A percentile compares a stretch with the other conserved stretches of the same genome.
These are phyloP conservation scores for Hypselothyrea guttata DNA, from an alignment of 2,888 invertebrate species.

Conservation along the genomic window DNA sequence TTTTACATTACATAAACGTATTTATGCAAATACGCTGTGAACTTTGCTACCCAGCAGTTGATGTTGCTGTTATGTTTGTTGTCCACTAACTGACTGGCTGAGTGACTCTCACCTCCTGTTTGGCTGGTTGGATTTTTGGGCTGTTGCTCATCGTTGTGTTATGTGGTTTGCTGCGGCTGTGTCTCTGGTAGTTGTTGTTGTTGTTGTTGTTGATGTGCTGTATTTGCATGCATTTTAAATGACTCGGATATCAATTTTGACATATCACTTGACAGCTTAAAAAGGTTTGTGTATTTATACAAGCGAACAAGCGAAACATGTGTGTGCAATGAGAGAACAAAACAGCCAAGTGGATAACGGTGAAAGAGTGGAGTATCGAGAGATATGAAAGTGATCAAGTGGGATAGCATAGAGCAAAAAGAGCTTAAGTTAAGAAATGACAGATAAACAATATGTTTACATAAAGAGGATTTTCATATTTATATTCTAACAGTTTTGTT, in stretches of 20 bases:
- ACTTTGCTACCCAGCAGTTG: constrained; percentile 55
- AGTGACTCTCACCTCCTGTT: constrained; percentile 33
- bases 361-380: not conserved
- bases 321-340: constrained; percentile 15
- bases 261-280: constrained; percentile 79
- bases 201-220: constrained; percentile 33
- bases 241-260: constrained; percentile 79
- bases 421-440: too few relatives aligned
- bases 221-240: constrained; percentile 78
- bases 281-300: constrained; percentile 78
- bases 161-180: not conserved
- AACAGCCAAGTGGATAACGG: not conserved
- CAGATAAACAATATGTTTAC: too few relatives aligned
- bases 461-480: too few relatives aligned
- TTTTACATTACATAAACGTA: constrained; percentile 75
- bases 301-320: constrained; percentile 47
- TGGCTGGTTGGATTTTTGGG: constrained; percentile 16
- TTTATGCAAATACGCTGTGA: constrained; percentile 72
- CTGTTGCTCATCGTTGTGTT: constrained; percentile 3
- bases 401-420: not conserved
- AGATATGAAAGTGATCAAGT: not conserved
- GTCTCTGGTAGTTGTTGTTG: constrained; percentile 7
- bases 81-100: constrained; percentile 57
- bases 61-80: constrained; percentile 32
- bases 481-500: too few relatives aligned